phyloP scores from a whole-genome alignment of 2,113 vertebrate species.

The Corythornis cristatus region DNA sequence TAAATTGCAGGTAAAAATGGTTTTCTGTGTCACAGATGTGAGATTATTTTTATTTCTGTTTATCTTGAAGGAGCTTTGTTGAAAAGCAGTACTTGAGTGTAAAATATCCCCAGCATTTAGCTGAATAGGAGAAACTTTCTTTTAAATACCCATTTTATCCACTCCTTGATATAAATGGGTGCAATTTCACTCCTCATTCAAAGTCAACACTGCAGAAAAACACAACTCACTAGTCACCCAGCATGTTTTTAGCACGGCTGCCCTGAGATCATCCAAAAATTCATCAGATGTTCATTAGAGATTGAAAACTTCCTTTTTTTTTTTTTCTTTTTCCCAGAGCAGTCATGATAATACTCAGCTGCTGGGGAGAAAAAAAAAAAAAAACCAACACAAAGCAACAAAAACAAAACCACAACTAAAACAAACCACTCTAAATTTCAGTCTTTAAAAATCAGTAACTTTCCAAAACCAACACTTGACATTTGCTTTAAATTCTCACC shows the following conservation, averaged over 20 bases:
- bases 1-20: background rate
- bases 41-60: background rate
- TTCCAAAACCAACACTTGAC: background rate
- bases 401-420: background rate
- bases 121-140: background rate
- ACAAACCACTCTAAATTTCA: background rate
- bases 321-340: background rate
- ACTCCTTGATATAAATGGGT: background rate
- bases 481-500: background rate
- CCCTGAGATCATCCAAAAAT: background rate
- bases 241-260: background rate
- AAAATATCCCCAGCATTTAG: background rate
- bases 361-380: background rate
- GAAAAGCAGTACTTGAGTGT: background rate
- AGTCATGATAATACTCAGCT: background rate
- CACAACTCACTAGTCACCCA: background rate
- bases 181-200: background rate
- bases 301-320: background rate
- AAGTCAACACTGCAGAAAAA: background rate
- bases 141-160: background rate
- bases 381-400: background rate
- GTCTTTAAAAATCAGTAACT: background rate
- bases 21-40: background rate
- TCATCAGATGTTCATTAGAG: background rate
- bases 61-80: background rate